Evolutionary conservation across 1,140 invertebrate genomes (phyloP).

Genomic region (Epicauta chinensis): DNA sequence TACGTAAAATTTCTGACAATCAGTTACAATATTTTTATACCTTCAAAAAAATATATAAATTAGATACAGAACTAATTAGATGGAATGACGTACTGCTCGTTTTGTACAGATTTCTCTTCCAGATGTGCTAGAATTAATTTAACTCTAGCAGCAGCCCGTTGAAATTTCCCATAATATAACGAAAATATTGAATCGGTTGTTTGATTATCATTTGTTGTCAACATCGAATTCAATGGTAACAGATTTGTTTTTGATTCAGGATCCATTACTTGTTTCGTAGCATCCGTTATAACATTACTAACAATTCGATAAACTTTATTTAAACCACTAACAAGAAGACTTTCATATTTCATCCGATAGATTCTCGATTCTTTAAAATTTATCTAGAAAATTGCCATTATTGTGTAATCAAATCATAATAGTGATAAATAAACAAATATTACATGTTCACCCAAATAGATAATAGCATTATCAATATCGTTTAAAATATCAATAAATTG

Average conservation of each 20-base stretch:
- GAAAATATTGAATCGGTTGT: slow-evolving; percentile 79
- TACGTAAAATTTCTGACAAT: slow-evolving; percentile 85
- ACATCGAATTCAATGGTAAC: slow-evolving; percentile 39
- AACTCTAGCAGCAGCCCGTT: slow-evolving; percentile 77
- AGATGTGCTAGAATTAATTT: slow-evolving; percentile 75
- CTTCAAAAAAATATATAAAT: slow-evolving; percentile 39
- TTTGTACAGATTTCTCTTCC: slow-evolving; percentile 65
- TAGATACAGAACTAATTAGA: slow-evolving; percentile 1
- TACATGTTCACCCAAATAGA: slow-evolving; percentile 78
- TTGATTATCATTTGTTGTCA: slow-evolving; percentile 18
- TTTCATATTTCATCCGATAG: slow-evolving; percentile 73
- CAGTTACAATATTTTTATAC: slow-evolving; percentile 69
- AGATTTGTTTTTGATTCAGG: slow-evolving; percentile 43
- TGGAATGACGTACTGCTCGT: slow-evolving; percentile 54
- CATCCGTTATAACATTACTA: slow-evolving; percentile 45
- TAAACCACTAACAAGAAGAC: slow-evolving; percentile 67
- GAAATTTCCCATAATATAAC: slow-evolving; percentile 90
- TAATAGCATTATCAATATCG: slow-evolving; percentile 81
- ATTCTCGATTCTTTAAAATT: slow-evolving; percentile 73
- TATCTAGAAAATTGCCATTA: slow-evolving; percentile 44
- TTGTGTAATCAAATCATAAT: slow-evolving; percentile 3
- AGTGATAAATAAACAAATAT: not conserved
- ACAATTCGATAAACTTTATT: slow-evolving; percentile 43
- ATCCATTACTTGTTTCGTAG: slow-evolving; percentile 63
- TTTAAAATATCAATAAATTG: slow-evolving; percentile 73